A percentile compares a stretch with the other conserved stretches of the same genome.
These are phyloP conservation scores for Anguilla rostrata DNA, from an alignment of 2,113 vertebrate species.

Conservation along the genomic window DNA sequence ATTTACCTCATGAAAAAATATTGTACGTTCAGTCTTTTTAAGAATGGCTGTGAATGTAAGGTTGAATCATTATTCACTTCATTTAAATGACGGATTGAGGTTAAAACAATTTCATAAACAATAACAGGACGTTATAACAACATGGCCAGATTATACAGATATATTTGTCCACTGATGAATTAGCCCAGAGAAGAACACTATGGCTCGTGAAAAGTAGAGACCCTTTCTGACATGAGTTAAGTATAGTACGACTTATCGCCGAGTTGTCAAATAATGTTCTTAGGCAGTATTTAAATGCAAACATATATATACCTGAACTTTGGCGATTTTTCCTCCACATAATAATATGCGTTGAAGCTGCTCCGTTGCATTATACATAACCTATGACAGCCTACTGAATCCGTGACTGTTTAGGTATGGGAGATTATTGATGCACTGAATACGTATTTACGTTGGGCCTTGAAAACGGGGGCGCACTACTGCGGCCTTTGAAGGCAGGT, in stretches of 20 bases:
- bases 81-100: no score
- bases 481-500: neutral
- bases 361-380: neutral
- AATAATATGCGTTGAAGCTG: neutral
- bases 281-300: no score
- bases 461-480: neutral
- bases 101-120: no score
- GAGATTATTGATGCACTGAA: neutral
- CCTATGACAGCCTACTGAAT: neutral
- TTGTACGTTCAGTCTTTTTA: no score
- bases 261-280: no score
- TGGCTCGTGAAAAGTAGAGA: neutral
- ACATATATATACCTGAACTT: no score
- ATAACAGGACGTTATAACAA: neutral
- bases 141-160: neutral
- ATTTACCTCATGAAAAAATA: no score
- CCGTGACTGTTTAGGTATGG: neutral
- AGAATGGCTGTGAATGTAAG: no score
- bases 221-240: neutral
- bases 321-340: neutral
- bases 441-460: neutral
- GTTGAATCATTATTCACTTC: no score
- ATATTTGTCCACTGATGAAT: neutral
- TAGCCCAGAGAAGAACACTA: neutral
- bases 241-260: no score